A percentile compares a stretch with the other conserved stretches of the same genome.
These are phyloP conservation scores for Philhelius pedissequus DNA, from an alignment of 2,888 invertebrate species.

Conservation along the genomic window DNA sequence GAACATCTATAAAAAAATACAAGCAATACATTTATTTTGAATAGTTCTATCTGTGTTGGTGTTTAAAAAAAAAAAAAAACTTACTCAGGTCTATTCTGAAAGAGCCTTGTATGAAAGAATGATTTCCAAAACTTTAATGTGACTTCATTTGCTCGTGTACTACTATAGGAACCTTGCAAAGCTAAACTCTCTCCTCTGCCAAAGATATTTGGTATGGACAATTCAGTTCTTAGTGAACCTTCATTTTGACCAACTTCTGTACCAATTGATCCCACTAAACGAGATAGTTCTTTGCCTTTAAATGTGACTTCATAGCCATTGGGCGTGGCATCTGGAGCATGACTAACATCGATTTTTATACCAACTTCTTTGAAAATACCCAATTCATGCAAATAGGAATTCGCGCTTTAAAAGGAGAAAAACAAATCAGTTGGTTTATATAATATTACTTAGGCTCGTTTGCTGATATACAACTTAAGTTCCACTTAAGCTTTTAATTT, in stretches of 20 bases:
- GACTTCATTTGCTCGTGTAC: slow-evolving; percentile 89
- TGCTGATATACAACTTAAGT: too few species aligned
- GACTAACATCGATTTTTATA: slow-evolving; percentile 92
- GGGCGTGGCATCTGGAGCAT: slow-evolving; percentile 86
- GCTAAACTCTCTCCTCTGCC: slow-evolving; percentile 93
- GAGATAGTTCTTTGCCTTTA: slow-evolving; percentile 89
- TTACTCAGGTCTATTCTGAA: slow-evolving; percentile 82
- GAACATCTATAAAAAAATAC: slow-evolving; percentile 82
- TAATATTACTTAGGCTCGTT: too few species aligned
- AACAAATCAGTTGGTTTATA: not conserved
- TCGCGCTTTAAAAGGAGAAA: slow-evolving; percentile 82
- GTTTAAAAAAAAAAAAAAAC: too few species aligned
- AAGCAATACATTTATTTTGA: not conserved
- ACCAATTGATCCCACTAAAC: slow-evolving; percentile 91
- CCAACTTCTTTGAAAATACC: slow-evolving; percentile 94
- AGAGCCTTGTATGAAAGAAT: slow-evolving; percentile 84
- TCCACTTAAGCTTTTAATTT: too few species aligned
- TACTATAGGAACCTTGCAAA: slow-evolving; percentile 91
- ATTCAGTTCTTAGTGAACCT: slow-evolving; percentile 85
- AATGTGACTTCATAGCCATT: slow-evolving; percentile 92
- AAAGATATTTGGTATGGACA: slow-evolving; percentile 89
- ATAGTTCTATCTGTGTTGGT: not conserved
- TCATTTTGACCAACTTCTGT: slow-evolving; percentile 95
- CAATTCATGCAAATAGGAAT: slow-evolving; percentile 87
- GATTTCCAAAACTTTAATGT: slow-evolving; percentile 91